Evolutionary conservation across 2,113 vertebrate species (phyloP).

Genomic region (Sterna hirundo): DNA sequence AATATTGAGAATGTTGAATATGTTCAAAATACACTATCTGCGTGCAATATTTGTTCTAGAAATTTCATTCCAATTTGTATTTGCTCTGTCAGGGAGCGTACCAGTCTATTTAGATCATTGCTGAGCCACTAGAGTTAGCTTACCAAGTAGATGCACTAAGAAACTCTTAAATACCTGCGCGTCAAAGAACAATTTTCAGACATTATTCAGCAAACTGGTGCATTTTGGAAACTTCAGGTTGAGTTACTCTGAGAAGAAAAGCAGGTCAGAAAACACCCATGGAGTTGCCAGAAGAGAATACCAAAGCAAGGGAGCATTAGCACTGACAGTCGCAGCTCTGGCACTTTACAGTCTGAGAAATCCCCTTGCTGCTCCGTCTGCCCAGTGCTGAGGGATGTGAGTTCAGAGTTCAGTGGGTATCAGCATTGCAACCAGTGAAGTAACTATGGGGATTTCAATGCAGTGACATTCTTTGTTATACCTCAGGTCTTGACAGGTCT

Average conservation of each 20-base stretch:
- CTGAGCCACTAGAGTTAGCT: background rate
- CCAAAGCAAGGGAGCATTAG: background rate
- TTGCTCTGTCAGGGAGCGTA: background rate
- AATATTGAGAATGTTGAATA: background rate
- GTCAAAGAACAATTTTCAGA: background rate
- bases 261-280: background rate
- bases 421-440: background rate
- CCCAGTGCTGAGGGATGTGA: background rate
- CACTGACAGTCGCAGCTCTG: rapidly evolving
- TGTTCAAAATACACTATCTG: background rate
- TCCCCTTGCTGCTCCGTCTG: background rate
- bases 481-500: background rate
- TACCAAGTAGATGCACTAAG: background rate
- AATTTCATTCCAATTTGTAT: background rate
- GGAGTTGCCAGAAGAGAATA: background rate
- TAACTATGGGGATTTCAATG: background rate
- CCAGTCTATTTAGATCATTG: background rate
- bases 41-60: background rate
- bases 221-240: background rate
- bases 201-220: background rate
- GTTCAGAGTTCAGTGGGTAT: background rate
- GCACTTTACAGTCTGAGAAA: background rate
- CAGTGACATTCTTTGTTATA: background rate
- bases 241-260: background rate
- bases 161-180: background rate